A percentile compares a stretch with the other conserved stretches of the same genome.
Evolutionary conservation across 2,797 vertebrate genomes (phyloP).

Genomic region (Thamnophis elegans): DNA sequence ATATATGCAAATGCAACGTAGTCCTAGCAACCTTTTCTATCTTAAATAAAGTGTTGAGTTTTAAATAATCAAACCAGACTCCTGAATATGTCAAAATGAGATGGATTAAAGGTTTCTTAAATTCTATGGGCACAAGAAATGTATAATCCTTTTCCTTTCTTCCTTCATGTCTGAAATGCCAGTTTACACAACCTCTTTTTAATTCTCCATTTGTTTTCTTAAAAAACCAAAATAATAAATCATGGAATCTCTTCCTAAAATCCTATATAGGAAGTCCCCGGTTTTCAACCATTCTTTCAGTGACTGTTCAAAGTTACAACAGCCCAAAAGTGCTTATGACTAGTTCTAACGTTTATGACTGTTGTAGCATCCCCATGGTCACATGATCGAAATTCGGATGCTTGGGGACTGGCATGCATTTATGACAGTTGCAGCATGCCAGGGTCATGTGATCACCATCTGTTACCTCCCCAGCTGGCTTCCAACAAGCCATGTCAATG

Average conservation of each 20-base stretch:
- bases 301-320: background rate
- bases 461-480: background rate
- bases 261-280: background rate
- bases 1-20: background rate
- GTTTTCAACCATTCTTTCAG: background rate
- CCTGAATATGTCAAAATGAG: background rate
- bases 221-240: background rate
- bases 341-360: background rate
- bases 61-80: background rate
- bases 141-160: background rate
- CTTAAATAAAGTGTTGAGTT: background rate
- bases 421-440: background rate
- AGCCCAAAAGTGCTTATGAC: background rate
- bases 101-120: background rate
- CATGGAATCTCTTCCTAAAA: background rate
- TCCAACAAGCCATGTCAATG: background rate
- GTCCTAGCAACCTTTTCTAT: background rate
- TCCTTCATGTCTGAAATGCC: background rate
- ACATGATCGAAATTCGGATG: background rate
- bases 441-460: background rate
- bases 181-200: background rate
- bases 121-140: background rate
- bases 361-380: background rate
- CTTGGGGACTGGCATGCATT: background rate
- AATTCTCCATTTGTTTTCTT: background rate